phyloP scores from a whole-genome alignment of 2,797 vertebrate genomes.

The Caiman crocodilus region DNA sequence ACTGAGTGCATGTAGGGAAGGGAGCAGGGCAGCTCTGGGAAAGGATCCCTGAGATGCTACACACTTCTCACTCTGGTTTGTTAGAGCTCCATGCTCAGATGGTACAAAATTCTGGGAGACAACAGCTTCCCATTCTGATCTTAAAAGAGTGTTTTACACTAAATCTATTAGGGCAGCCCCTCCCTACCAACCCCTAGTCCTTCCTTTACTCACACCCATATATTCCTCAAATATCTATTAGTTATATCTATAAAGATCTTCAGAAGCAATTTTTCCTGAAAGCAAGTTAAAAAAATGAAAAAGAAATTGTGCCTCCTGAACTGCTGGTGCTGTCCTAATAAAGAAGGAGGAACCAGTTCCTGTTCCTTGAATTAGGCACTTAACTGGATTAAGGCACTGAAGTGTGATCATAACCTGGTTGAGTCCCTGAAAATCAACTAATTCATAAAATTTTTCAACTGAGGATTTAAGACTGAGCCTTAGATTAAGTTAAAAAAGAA shows the following conservation, averaged over 20 bases:
- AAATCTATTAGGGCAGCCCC: rapidly evolving
- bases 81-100: background rate
- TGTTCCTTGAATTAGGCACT: too few species aligned
- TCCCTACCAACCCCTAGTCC: background rate
- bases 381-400: too few species aligned
- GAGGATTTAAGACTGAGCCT: too few species aligned
- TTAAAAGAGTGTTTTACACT: background rate
- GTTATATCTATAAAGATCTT: background rate
- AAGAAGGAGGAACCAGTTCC: background rate
- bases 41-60: background rate
- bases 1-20: background rate
- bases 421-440: too few species aligned
- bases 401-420: too few species aligned
- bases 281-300: background rate
- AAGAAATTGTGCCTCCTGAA: background rate
- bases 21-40: background rate
- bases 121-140: background rate
- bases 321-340: background rate
- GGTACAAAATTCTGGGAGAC: rapidly evolving
- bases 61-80: background rate
- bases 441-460: too few species aligned
- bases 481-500: too few species aligned
- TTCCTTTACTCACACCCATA: too few species aligned
- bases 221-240: background rate
- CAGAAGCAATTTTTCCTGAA: background rate